These are phyloP conservation scores for Vanacampus margaritifer DNA, from an alignment of 2,113 vertebrate genomes.

Conservation along the genomic window DNA sequence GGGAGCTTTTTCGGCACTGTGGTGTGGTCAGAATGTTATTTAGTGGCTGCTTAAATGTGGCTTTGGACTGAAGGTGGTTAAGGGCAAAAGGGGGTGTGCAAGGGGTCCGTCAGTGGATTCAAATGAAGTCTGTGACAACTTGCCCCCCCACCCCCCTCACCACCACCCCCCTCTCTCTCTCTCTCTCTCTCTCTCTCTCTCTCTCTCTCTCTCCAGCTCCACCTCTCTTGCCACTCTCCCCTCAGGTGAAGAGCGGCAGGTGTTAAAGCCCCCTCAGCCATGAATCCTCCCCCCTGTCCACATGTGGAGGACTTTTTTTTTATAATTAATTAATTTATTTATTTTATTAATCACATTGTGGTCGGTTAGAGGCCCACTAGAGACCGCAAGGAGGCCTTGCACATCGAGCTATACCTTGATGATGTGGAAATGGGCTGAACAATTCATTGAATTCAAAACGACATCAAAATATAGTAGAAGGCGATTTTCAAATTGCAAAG, in stretches of 20 bases:
- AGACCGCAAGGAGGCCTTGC: background rate
- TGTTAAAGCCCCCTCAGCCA: slow-evolving; percentile 75
- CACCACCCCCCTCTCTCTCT: background rate
- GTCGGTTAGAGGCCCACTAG: slow-evolving; percentile 76
- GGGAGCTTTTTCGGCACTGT: slow-evolving; percentile 13
- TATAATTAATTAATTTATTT: too few species aligned
- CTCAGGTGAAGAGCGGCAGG: slow-evolving; percentile 75
- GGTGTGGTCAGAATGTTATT: slow-evolving; percentile 41
- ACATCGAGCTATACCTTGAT: background rate
- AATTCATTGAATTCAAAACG: too few species aligned
- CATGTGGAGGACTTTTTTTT: slow-evolving; percentile 67
- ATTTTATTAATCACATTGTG: slow-evolving; percentile 61
- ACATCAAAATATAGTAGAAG: background rate
- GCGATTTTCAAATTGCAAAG: too few species aligned
- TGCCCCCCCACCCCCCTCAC: slow-evolving; percentile 23
- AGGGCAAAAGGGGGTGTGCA: slow-evolving; percentile 19
- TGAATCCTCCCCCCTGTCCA: slow-evolving; percentile 58
- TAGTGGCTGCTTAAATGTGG: slow-evolving; percentile 56
- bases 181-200: slow-evolving; percentile 14
- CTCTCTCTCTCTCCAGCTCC: background rate
- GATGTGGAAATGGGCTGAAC: too few species aligned
- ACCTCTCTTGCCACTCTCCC: slow-evolving; percentile 14
- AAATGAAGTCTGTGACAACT: slow-evolving; percentile 66
- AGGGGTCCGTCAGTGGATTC: slow-evolving; percentile 58
- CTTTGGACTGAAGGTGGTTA: background rate